A percentile compares a stretch with the other conserved stretches of the same genome.
These are phyloP conservation scores for Zosterops japonicus DNA, from an alignment of 2,113 vertebrate genomes.

Conservation along the genomic window DNA sequence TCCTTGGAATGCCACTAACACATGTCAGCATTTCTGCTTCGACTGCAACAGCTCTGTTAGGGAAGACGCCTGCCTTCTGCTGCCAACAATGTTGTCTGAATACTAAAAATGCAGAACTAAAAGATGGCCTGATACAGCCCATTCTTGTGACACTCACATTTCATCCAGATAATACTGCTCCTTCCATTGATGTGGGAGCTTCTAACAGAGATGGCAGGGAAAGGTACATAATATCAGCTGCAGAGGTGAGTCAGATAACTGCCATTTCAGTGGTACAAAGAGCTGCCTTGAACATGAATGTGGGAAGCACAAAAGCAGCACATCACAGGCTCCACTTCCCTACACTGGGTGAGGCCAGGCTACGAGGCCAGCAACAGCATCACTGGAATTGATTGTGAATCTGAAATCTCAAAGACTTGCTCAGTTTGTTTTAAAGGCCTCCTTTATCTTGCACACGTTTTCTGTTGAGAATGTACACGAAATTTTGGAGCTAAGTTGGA, in stretches of 20 bases:
- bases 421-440: not conserved
- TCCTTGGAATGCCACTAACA: not conserved
- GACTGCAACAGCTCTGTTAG: not conserved
- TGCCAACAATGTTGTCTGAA: not conserved
- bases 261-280: not conserved
- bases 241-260: not conserved
- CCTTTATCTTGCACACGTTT: not conserved
- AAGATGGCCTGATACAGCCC: constrained; percentile 10
- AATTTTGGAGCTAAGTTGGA: not conserved
- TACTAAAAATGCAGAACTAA: constrained; percentile 21
- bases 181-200: constrained; percentile 13
- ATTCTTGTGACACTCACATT: not conserved
- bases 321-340: not conserved
- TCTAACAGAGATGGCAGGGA: not conserved
- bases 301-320: constrained; percentile 5
- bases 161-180: constrained; percentile 4
- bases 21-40: constrained; percentile 1
- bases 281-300: not conserved
- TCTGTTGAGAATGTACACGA: not conserved
- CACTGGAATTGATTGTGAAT: not conserved
- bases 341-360: not conserved
- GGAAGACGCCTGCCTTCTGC: not conserved
- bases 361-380: not conserved
- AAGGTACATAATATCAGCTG: not conserved
- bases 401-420: not conserved